Base-by-base conservation (phyloP, 2,113 vertebrate genomes). In the Myotis davidii region DNA sequence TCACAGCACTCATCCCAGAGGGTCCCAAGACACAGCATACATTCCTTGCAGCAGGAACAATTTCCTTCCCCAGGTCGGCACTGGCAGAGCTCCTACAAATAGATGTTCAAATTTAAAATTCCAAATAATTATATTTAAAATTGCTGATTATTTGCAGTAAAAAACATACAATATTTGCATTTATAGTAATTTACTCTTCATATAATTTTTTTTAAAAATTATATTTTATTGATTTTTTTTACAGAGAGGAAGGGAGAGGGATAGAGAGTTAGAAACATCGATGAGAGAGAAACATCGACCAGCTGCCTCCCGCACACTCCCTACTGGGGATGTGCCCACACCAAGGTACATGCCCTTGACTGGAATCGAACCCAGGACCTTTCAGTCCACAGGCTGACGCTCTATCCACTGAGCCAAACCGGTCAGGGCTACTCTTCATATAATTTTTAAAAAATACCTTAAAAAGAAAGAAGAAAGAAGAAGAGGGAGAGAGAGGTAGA, bases 1-100 rank as follows among this genome's bases (percentile, higher is more conserved):
- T 99, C 99, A 88, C 99, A 99, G 98, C 99, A 99, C 98, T 99
- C 99, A 54, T 99, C 99, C 99, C 99, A 99, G 9, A 99, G 99
- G 1, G 99, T 99, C 81, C 99, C 99, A 76, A 99, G 98, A 94
- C 99, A 99, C 96, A 99, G 98, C 99, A 99, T 99, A 96, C 99
- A 99, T 96, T 99, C 99, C 95, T 99, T 99, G 94, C 99, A 99
- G 97, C 99, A 99, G 17, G 99, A 99, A 65, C 99, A 99, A 98
- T 99, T 99, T 54, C 99, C 99, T 94, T 99, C 99, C 0, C 99
- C 98, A 0, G 99, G 99, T 64, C 99, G 99, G 96, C 99, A 99
- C 97, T 99, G 99, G 98, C 99, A 99, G 96, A 99, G 98, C 97
- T 99, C 99, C 99, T 99, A 97, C 16, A 97, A 98, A 95, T 48